Base-by-base conservation (phyloP, 2,888 invertebrate genomes). In the Biston stratarius region DNA sequence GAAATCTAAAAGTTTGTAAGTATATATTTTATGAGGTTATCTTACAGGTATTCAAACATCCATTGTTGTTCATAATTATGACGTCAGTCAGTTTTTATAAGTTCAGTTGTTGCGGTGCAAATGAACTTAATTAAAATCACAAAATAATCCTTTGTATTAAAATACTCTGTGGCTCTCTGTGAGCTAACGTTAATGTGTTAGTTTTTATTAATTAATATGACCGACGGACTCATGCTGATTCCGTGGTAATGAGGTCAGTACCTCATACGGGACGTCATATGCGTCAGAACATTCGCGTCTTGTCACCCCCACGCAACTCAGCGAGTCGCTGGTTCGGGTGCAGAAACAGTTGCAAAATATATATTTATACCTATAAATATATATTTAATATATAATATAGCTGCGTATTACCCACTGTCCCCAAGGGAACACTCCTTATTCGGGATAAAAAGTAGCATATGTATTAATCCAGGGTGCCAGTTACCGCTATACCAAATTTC, bases 111-210 rank as follows among this genome's bases (percentile, higher is more conserved):
- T 8, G 9, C 24, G 10, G 24, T 10, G 11, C 47, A 48, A 48
- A 48, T 47, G 24, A 48, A 47, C 10, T 48, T 48, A 24, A 48
- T 48, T 48, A 48, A 48, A 24, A 48, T 15, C 47, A 48, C 47
- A 48, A 48, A 24, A 47, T 24, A 24, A 24, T 24, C 24, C 24
- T 24, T 24, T 24, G 24, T 24, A 24, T n/a, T n/a, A n/a, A n/a
- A n/a, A n/a, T n/a, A n/a, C n/a, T n/a, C n/a, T n/a, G n/a, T 24
- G 24, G 24, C 24, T 24, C 24, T 24, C 1, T 24, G 24, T 24
- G 24, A 24, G 24, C 24, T 24, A 3, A 24, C 24, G 24, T 24
- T 24, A 3, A 24, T 3, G 24, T 24, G 24, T 24, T 24, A 24
- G 24, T 2, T 24, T 24, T 24, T 24, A 24, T 24, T 24, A n/a